Evolutionary conservation across 2,888 invertebrate genomes (phyloP), one percentile per base, ranked within the genome.

Genomic region (Achlya flavicornis): DNA sequence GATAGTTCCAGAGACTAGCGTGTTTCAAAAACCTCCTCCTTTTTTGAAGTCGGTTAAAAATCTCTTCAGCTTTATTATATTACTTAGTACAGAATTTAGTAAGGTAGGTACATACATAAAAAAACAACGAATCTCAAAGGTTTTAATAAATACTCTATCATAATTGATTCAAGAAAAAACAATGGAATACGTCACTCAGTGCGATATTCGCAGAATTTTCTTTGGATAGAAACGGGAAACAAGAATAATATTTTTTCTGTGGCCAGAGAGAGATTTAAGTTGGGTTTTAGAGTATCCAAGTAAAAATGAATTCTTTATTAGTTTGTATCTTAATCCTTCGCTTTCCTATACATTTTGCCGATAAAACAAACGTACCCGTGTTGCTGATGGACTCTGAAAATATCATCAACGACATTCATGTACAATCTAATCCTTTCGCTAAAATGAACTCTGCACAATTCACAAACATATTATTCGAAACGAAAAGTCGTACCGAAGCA

Each of bases 331-430:
- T 60, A 38, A 35, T 41, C 5, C 19, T 60, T 19, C 19, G 41
- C 19, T 11, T 41, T 26, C 6, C 60, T 14, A n/a, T 59, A 0
- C 64, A 66, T 62, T 43, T 53, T 16, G 78, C 74, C 12, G 70
- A 76, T 53, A 75, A 73, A 43, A 73, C 81, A 33, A 72, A 77
- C 0, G 38, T 86, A 0, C 91, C 91, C 0, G 84, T 90, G 0
- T 83, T 91, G 10, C 33, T 91, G 12, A 62, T 89, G 4, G 91
- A 91, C 64, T 67, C 77, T 8, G 80, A 79, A 1, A 72, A 68
- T 33, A 67, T 76, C 0, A 67, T 89, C 71, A 61, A 62, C 0
- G 68, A 83, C 12, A 16, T 82, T 3, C 59, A 64, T 0, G 16
- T 74, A 0, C 70, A 76, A 4, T 64, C 81, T 0, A 87, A 89